These are phyloP conservation scores for Echeneis naucrates DNA, from an alignment of 2,797 vertebrate genomes.

Conservation along the genomic window DNA sequence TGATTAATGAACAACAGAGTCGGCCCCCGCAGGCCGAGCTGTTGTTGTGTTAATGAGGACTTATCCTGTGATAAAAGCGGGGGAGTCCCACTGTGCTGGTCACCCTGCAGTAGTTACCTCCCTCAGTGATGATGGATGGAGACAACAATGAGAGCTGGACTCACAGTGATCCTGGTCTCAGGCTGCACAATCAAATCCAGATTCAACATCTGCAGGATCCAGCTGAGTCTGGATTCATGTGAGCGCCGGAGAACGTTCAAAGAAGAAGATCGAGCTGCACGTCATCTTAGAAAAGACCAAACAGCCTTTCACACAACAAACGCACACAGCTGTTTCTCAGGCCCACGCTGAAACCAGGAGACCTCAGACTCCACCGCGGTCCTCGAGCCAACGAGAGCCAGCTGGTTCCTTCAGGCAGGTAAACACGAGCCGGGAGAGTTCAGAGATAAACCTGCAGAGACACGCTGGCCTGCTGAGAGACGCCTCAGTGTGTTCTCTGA, in stretches of 20 bases:
- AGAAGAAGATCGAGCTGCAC: too few relatives aligned
- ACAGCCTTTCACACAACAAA: neutral
- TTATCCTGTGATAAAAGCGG: conserved; percentile 42
- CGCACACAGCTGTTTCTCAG: conserved; percentile 6
- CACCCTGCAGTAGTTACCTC: conserved; percentile 25
- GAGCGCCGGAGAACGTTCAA: neutral
- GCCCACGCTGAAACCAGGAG: conserved; percentile 22
- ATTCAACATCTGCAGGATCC: neutral
- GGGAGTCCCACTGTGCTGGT: conserved; percentile 49
- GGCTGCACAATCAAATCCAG: neutral
- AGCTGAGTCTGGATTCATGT: neutral
- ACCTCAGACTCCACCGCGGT: conserved; percentile 2
- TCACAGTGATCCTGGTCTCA: neutral
- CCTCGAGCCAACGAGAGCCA: conserved; percentile 18
- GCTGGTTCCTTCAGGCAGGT: conserved; percentile 44
- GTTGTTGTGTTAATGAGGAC: conserved; percentile 63
- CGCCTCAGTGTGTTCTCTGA: too few relatives aligned
- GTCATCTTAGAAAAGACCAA: too few relatives aligned
- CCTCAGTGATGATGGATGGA: neutral
- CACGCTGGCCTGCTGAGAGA: conserved; percentile 25
- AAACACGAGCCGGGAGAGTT: conserved; percentile 27
- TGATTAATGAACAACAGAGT: conserved; percentile 19
- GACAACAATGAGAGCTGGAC: conserved; percentile 17
- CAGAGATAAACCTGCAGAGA: conserved; percentile 51
- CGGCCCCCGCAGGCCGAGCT: neutral